Evolutionary conservation across 2,888 invertebrate genomes (phyloP), one percentile per base, ranked within the genome.

Genomic region (Lordiphosa fenestrarum): DNA sequence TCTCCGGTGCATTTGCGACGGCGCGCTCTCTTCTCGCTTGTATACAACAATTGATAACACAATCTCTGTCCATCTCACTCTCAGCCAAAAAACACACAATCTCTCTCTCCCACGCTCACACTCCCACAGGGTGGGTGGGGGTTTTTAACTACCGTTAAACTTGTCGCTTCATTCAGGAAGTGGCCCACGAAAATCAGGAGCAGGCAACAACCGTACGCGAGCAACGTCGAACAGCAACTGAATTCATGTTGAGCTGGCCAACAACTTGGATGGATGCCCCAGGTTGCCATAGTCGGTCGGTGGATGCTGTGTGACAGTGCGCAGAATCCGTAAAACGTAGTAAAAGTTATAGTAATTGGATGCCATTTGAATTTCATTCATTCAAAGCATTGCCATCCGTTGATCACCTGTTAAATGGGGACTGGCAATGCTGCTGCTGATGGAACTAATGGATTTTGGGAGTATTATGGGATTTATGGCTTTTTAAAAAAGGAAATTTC

Each of bases 211-310:
- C 87, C 88, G 85, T 74, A 77, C 85, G 73, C 85, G 76, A 81
- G 76, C 73, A 88, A 84, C 85, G 78, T 81, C 86, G 65, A 84
- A 85, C 83, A 84, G 87, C 85, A 87, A 87, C 88, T 87, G 87
- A 88, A 70, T 85, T 76, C 61, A 57, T 47, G 62, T 85, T 86
- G 83, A 69, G 80, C 71, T 73, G 70, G 69, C 75, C 72, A 62
- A 39, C 71, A 54, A 54, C 41, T 56, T 46, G 44, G 46, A 49
- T 48, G 49, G 80, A 74, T 82, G 63, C 69, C 56, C 33, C 33
- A 62, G 63, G 70, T 63, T 71, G 54, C 63, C 51, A 58, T 66
- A 42, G 58, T 44, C 36, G 54, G 41, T 33, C 36, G 47, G 66
- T 71, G 77, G 71, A 66, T 74, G 62, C 64, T 84, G 84, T 75